Conservation (phyloP, 2,888 invertebrate genomes). For the Lordiphosa fenestrarum region DNA sequence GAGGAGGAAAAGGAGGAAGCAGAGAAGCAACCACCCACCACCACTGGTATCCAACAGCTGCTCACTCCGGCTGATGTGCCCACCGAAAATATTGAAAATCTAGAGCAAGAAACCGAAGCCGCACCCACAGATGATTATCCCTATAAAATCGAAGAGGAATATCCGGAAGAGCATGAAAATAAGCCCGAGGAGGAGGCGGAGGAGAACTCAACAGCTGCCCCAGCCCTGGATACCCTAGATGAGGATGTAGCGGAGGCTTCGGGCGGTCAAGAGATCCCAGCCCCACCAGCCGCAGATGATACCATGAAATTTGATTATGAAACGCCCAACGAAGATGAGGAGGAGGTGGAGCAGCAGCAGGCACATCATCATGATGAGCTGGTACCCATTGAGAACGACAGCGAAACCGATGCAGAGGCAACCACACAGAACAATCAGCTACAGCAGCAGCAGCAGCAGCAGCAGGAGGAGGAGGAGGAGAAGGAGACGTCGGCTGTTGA, state of each 20-base stretch:
- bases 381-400: constrained; percentile 34
- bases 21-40: constrained; percentile 19
- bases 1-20: constrained; percentile 15
- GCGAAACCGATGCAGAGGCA: constrained; percentile 50
- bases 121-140: constrained; percentile 75
- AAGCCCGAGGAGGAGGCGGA: constrained; percentile 32
- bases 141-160: constrained; percentile 77
- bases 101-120: constrained; percentile 44
- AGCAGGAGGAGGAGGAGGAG: constrained; percentile 6
- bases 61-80: constrained; percentile 55
- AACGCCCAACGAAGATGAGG: constrained; percentile 43
- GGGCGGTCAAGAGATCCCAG: constrained; percentile 47
- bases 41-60: constrained; percentile 54
- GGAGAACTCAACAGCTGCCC: background rate
- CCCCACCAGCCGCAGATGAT: constrained; percentile 48
- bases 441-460: constrained; percentile 6
- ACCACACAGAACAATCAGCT: constrained; percentile 44
- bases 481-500: constrained; percentile 33
- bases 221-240: constrained; percentile 11
- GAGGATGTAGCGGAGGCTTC: constrained; percentile 50
- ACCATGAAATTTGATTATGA: constrained; percentile 78
- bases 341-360: constrained; percentile 22
- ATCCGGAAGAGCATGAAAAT: constrained; percentile 58
- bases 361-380: constrained; percentile 40
- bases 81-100: constrained; percentile 40